Evolutionary conservation across 2,888 invertebrate species (phyloP).

Genomic region (Agonopterix arenella): DNA sequence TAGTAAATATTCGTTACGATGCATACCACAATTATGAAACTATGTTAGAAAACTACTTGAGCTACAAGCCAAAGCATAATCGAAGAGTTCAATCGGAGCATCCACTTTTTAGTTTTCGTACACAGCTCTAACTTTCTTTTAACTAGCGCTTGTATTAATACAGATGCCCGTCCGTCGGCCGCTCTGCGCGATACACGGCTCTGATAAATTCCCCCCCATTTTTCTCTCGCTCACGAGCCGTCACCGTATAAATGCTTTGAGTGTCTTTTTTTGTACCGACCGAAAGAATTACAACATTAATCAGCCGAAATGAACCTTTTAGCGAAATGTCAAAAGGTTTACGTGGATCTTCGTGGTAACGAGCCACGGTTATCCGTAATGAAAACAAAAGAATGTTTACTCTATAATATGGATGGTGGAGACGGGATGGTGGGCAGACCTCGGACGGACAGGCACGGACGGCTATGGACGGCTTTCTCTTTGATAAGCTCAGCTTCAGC

Average conservation of each 20-base stretch:
- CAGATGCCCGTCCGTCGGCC: constrained; percentile 36
- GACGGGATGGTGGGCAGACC: not conserved
- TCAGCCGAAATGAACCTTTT: constrained; percentile 70
- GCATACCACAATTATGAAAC: too few relatives aligned
- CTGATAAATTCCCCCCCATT: constrained; percentile 59
- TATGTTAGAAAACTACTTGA: too few relatives aligned
- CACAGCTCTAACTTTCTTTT: constrained; percentile 21
- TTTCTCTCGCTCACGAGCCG: constrained; percentile 52
- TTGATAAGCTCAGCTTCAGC: constrained; percentile 45
- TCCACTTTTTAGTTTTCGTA: constrained; percentile 24
- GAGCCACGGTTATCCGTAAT: constrained; percentile 48
- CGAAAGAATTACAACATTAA: constrained; percentile 66
- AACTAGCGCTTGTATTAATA: constrained; percentile 35
- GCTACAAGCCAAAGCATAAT: too few relatives aligned
- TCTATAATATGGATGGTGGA: constrained; percentile 21
- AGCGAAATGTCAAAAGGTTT: constrained; percentile 69
- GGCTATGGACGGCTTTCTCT: constrained; percentile 46
- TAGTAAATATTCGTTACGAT: too few relatives aligned
- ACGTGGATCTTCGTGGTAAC: constrained; percentile 50
- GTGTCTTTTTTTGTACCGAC: constrained; percentile 57
- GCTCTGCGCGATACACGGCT: constrained; percentile 40
- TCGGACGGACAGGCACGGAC: constrained; percentile 17
- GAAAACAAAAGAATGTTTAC: constrained; percentile 61
- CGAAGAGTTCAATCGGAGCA: constrained; percentile 18
- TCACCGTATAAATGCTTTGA: constrained; percentile 55